These are phyloP conservation scores for Calypte anna DNA, from an alignment of 2,113 vertebrate species.

Conservation along the genomic window DNA sequence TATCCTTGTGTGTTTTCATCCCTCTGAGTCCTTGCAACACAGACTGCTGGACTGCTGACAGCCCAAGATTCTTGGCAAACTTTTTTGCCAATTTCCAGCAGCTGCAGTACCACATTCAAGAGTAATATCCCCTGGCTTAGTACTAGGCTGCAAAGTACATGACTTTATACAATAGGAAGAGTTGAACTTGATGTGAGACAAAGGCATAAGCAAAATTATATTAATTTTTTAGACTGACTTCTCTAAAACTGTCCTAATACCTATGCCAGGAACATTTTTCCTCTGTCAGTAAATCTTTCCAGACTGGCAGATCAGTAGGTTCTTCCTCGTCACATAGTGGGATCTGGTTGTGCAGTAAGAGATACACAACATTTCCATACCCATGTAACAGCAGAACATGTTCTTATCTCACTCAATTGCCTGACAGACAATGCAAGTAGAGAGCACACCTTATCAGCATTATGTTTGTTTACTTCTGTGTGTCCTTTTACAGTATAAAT, in stretches of 20 bases:
- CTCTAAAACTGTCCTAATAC: background rate
- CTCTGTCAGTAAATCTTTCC: background rate
- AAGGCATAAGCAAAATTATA: background rate
- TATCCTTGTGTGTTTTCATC: background rate
- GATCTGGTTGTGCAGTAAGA: background rate
- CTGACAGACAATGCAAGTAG: conserved; percentile 1
- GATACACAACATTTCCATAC: background rate
- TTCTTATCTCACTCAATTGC: conserved; percentile 32
- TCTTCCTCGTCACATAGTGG: background rate
- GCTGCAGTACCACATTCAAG: background rate
- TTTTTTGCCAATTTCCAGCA: background rate
- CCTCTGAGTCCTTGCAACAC: background rate
- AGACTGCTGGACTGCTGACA: background rate
- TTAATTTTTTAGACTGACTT: background rate
- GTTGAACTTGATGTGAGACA: background rate
- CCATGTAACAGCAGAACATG: background rate
- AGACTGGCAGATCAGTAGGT: background rate
- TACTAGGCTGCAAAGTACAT: background rate
- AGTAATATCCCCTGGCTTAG: background rate
- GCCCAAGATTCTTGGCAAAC: background rate
- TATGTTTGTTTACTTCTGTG: conserved; percentile 27
- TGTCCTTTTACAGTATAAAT: conserved; percentile 9
- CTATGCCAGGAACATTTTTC: background rate
- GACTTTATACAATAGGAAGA: background rate
- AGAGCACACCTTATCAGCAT: background rate